These are phyloP conservation scores for Colossoma macropomum DNA, from an alignment of 2,113 vertebrate genomes.

Conservation along the genomic window DNA sequence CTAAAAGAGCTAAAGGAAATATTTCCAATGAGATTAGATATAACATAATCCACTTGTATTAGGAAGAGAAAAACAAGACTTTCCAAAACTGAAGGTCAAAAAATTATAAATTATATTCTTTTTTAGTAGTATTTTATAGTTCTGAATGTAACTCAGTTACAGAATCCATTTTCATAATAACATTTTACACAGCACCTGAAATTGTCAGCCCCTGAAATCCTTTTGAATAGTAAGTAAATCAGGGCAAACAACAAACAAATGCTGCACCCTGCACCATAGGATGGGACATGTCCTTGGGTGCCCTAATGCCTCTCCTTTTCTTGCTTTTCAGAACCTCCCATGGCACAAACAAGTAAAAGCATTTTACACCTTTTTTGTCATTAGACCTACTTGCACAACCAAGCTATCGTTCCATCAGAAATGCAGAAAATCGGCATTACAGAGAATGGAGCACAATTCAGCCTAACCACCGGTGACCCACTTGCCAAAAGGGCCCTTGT, in stretches of 20 bases:
- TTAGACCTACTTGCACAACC: background rate
- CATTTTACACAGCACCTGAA: background rate
- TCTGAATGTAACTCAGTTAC: no score
- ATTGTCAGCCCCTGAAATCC: no score
- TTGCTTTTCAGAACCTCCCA: background rate
- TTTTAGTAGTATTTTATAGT: no score
- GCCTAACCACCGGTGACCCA: constrained; percentile 10
- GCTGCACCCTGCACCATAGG: background rate
- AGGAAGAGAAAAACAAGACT: no score
- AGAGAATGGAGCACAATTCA: background rate
- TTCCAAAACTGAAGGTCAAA: no score
- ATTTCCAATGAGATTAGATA: no score
- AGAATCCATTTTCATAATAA: no score
- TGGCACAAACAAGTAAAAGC: background rate
- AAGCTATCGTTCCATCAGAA: background rate
- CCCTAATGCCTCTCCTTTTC: background rate
- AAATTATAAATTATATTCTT: no score
- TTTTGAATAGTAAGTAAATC: no score
- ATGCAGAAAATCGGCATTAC: background rate
- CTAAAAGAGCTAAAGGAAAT: no score
- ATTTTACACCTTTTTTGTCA: constrained; percentile 4
- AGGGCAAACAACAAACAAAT: background rate
- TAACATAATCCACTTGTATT: no score
- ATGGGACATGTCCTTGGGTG: background rate
- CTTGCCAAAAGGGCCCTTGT: constrained; percentile 19